Evolutionary conservation across 2,797 vertebrate species (phyloP), one percentile per base, ranked within the genome.

Genomic region (Nannoperca obscura): DNA sequence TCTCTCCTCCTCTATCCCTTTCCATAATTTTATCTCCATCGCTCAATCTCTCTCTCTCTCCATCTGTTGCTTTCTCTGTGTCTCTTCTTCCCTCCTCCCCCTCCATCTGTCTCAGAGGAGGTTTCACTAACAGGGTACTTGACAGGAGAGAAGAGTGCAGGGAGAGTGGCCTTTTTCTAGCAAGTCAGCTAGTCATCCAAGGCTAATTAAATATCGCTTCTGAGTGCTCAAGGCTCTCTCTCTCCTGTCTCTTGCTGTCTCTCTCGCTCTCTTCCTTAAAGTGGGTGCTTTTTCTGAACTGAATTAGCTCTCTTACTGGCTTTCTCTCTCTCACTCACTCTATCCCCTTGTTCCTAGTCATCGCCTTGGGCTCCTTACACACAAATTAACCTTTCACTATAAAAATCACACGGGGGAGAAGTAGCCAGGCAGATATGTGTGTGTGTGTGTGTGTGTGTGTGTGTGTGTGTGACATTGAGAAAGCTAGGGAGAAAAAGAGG

Each of bases 301-400:
- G 77, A 81, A 87, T 87, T 81, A 84, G 75, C 77, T 67, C 54
- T 20, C 72, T 72, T 60, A 13, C 66, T 73, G n/a, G 7, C 68
- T 55, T 50, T 24, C 58, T 69, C 44, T 60, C 52, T 49, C 74
- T 14, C 55, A 42, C 38, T 61, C 64, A 66, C 70, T 74, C 72
- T 63, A 69, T 85, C 67, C 79, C 71, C 77, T 80, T 85, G 83
- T 88, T 88, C 63, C 85, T 74, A 79, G 82, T 86, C 78, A 82
- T 78, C 19, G 87, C 88, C 88, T 83, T 67, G 76, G 90, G 91
- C 90, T 75, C 82, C 83, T 88, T 85, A 90, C 88, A 90, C 91
- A 88, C 82, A 94, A 94, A 93, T 94, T 93, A 94, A 95, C 93
- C 92, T 94, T 94, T 92, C 86, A 84, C 83, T 86, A 85, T 88